Percentiles rank a stretch among this genome's conserved stretches.
Evolutionary conservation across 30 jellyfish, hydroid and myxozoan species (phyloP).

Genomic region (Mastigias papua): DNA sequence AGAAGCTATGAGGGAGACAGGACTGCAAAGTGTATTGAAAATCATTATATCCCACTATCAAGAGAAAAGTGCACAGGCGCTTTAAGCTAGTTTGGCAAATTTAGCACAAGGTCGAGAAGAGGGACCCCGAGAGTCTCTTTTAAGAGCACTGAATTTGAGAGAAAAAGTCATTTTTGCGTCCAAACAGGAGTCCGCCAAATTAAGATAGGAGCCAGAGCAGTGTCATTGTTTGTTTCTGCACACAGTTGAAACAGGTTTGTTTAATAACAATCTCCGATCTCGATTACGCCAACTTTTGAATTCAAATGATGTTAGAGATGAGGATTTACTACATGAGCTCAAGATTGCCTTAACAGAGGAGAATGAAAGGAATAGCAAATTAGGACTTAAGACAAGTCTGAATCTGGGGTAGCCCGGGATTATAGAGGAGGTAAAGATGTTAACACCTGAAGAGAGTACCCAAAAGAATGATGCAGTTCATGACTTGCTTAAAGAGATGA

Average conservation of each 20-base stretch:
- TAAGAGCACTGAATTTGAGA: neutral
- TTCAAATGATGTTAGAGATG: too few species aligned
- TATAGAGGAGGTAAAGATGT: too few species aligned
- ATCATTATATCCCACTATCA: neutral
- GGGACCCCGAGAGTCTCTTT: neutral
- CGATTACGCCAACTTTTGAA: too few species aligned
- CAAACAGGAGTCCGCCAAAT: neutral
- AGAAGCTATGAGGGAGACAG: neutral
- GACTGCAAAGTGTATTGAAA: neutral
- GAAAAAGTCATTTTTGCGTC: neutral
- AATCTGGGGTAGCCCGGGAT: too few species aligned
- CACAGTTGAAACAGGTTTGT: neutral
- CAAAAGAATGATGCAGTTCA: too few species aligned
- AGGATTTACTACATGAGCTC: too few species aligned
- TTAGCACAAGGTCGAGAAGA: neutral
- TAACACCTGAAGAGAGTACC: too few species aligned
- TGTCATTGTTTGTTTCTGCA: neutral
- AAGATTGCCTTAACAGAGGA: too few species aligned
- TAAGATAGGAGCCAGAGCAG: neutral
- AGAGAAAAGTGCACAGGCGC: neutral
- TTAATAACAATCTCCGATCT: neutral
- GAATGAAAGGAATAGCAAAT: too few species aligned
- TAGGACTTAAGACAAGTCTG: too few species aligned
- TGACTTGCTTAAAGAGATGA: too few species aligned
- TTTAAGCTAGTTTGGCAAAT: neutral